Base-by-base conservation (phyloP, 2,888 invertebrate genomes). In the Perizoma flavofasciatum region DNA sequence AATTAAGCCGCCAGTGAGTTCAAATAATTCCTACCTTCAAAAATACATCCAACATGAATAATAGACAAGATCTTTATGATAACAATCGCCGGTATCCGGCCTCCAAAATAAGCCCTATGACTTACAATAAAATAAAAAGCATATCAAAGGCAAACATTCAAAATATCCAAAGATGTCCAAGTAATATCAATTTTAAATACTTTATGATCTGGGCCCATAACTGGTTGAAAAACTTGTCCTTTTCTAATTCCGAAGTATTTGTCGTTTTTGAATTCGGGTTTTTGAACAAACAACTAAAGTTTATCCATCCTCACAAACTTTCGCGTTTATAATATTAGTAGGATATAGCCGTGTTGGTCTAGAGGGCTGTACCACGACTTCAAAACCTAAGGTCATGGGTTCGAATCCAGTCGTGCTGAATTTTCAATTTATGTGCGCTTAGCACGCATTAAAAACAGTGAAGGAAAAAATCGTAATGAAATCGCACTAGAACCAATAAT, bases 151-250 rank as follows among this genome's bases (percentile, higher is more conserved):
- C 74, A 83, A 82, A 82, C 79, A 83, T 83, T 75, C 74, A 73
- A 79, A 80, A 77, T 78, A 82, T 80, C 55, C 64, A 49, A 41
- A 52, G 59, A 63, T 53, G 61, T 63, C 75, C 72, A 67, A 65
- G 79, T 80, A 81, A 81, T 83, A 85, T 85, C 79, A 83, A 83
- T 85, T 85, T 82, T 78, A 79, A 84, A 84, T 83, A 83, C 78
- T 83, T 83, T 86, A 85, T 81, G 83, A 81, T 81, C 51, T 7
- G 46, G 44, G 33, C 8, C 44, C 50, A 5, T 55, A 51, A 45
- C 55, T 49, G 49, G 47, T 46, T 54, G 48, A 34, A 10, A 37
- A 11, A 4, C 6, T 47, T 33, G 46, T 59, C 52, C 48, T 52
- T 59, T 54, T 59, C 47, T 35, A 32, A 54, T 32, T 47, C 9